Conservation (phyloP, 2,888 invertebrate species). For the Agrochola lota region DNA sequence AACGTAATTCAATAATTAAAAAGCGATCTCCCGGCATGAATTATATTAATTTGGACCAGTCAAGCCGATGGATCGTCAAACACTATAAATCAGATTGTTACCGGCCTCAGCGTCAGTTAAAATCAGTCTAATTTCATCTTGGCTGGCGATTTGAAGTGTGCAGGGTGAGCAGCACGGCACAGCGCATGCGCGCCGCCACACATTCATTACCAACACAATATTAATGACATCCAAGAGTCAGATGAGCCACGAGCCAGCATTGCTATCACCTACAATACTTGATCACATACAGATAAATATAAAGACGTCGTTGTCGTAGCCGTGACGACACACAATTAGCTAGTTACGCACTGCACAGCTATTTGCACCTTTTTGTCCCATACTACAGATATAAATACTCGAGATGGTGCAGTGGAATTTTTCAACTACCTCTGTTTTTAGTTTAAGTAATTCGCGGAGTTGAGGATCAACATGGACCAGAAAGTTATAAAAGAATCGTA, state of each 20-base stretch:
- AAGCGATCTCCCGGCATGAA: constrained; percentile 46
- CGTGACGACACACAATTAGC: constrained; percentile 70
- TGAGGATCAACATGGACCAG: constrained; percentile 6
- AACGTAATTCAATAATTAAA: constrained; percentile 50
- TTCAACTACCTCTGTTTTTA: constrained; percentile 37
- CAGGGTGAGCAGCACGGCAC: constrained; percentile 62
- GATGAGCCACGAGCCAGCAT: constrained; percentile 41
- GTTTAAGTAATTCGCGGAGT: constrained; percentile 31
- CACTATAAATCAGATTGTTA: constrained; percentile 70
- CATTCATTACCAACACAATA: constrained; percentile 66
- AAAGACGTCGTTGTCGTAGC: constrained; percentile 62
- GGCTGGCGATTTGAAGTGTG: constrained; percentile 72
- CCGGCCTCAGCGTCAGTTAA: constrained; percentile 75
- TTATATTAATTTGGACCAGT: constrained; percentile 38
- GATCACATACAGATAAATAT: constrained; percentile 46
- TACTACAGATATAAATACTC: constrained; percentile 67
- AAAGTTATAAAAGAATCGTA: constrained; percentile 8
- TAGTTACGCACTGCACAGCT: constrained; percentile 70
- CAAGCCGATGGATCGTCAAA: constrained; percentile 62
- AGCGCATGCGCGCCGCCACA: constrained; percentile 72
- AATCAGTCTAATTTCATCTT: constrained; percentile 84
- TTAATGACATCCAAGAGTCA: constrained; percentile 57
- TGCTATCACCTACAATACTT: constrained; percentile 44
- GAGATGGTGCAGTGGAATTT: constrained; percentile 56
- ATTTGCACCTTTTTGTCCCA: constrained; percentile 68